Evolutionary conservation across 2,888 invertebrate species (phyloP).

Genomic region (Molanna angustata): DNA sequence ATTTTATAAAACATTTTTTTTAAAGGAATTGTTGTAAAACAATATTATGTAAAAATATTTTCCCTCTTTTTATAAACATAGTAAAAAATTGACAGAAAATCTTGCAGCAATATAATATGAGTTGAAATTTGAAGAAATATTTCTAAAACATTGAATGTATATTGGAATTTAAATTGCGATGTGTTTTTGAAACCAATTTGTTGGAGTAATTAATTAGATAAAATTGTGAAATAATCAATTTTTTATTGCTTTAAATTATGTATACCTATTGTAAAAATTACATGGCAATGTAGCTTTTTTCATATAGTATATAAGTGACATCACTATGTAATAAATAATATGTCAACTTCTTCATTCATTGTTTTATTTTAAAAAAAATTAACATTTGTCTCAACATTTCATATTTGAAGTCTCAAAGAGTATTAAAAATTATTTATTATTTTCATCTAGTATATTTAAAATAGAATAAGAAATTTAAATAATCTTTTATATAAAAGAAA

Average conservation of each 20-base stretch:
- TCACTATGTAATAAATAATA: constrained; percentile 9
- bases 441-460: neutral
- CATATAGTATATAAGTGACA: constrained; percentile 10
- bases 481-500: too few relatives aligned
- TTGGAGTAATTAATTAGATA: neutral
- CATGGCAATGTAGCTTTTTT: constrained; percentile 19
- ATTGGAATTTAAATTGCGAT: too few relatives aligned
- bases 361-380: neutral
- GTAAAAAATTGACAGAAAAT: too few relatives aligned
- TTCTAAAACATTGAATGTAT: too few relatives aligned
- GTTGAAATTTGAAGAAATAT: too few relatives aligned
- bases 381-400: neutral
- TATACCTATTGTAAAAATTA: constrained; percentile 13
- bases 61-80: too few relatives aligned
- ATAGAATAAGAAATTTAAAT: neutral
- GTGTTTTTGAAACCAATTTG: too few relatives aligned
- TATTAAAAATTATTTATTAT: neutral
- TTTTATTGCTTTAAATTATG: constrained; percentile 18
- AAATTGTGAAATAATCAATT: constrained; percentile 9
- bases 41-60: too few relatives aligned
- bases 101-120: too few relatives aligned
- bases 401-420: neutral
- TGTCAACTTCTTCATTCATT: neutral
- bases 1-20: too few relatives aligned
- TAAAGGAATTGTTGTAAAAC: too few relatives aligned